These are phyloP conservation scores for Vulpes lagopus DNA, from an alignment of 2,113 vertebrate species.

Conservation along the genomic window DNA sequence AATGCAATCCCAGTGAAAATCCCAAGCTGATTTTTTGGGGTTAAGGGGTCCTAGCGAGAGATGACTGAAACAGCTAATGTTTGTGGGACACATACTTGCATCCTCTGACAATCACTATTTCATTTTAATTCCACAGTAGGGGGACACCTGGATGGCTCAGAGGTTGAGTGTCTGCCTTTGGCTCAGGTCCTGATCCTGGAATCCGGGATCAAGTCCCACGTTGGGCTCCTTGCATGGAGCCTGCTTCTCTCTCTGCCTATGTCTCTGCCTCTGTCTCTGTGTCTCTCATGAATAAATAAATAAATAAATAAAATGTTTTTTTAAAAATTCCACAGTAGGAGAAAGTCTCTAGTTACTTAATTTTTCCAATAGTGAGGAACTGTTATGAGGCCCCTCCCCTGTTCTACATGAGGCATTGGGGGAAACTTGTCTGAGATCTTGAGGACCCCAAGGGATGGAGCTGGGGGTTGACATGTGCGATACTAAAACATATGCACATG, in stretches of 20 bases:
- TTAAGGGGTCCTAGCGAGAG: not conserved
- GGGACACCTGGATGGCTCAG: no score
- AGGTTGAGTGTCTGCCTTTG: no score
- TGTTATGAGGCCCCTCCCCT: no score
- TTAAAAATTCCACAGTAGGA: not conserved
- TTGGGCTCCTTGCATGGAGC: no score
- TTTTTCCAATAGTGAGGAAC: not conserved
- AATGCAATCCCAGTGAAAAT: not conserved
- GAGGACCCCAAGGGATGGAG: not conserved
- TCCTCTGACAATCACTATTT: not conserved
- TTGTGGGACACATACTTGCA: not conserved
- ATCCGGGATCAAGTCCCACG: no score
- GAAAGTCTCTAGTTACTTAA: not conserved
- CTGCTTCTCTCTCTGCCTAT: no score
- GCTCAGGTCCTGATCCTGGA: no score
- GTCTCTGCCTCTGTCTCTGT: no score
- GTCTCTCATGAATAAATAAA: no score
- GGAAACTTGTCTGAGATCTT: not conserved
- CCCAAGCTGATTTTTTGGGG: not conserved
- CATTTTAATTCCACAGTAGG: not conserved
- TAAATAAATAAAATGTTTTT: no score
- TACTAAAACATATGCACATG: not conserved
- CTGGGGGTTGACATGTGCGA: not conserved
- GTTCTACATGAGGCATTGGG: not conserved
- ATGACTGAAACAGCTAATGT: not conserved